Evolutionary conservation across 2,888 invertebrate species (phyloP), one percentile per base, ranked within the genome.

Genomic region (Dusona sp.): DNA sequence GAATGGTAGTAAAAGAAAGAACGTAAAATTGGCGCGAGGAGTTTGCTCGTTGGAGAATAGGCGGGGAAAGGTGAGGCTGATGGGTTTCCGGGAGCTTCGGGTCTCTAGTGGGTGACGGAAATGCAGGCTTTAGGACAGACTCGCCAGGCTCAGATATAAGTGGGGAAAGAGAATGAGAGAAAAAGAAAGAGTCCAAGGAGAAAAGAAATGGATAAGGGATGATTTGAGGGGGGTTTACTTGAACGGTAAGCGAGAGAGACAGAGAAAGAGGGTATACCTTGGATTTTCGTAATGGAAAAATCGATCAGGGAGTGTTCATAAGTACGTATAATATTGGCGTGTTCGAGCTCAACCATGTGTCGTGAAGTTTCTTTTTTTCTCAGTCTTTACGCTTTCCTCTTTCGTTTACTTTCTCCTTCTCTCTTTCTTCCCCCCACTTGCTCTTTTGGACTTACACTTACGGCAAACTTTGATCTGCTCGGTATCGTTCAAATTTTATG

Each of bases 281-380:
- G 90, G 91, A 90, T 91, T 90, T 89, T 89, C 88, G 91, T 92
- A 92, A 92, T 92, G 92, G 90, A 90, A 92, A 92, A 92, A 92
- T 92, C 92, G 92, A 92, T 92, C 90, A 91, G 91, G 89, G 88
- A 86, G 86, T 84, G 84, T 83, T 86, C 84, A 79, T 85, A 84
- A 85, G 83, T 86, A 84, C 86, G 79, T 87, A 87, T 86, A n/a
- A 86, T 64, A 68, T 64, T 19, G 36, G 33, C 83, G 38, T 64
- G 83, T 57, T 70, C 77, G 70, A 77, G 74, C 68, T 70, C 57
- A 73, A 67, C 73, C 54, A 19, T 65, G 72, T 74, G 77, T 33
- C 65, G 83, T 61, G 72, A 65, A 64, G 42, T 73, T 61, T 79
- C 80, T 78, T 25, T 29, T 61, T 61, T 16, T 61, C n/a, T n/a